Percentiles rank a stretch among this genome's conserved stretches.
Evolutionary conservation across 92 coral and sea anemone species (phyloP).

Genomic region (Zoanthus gigantus): DNA sequence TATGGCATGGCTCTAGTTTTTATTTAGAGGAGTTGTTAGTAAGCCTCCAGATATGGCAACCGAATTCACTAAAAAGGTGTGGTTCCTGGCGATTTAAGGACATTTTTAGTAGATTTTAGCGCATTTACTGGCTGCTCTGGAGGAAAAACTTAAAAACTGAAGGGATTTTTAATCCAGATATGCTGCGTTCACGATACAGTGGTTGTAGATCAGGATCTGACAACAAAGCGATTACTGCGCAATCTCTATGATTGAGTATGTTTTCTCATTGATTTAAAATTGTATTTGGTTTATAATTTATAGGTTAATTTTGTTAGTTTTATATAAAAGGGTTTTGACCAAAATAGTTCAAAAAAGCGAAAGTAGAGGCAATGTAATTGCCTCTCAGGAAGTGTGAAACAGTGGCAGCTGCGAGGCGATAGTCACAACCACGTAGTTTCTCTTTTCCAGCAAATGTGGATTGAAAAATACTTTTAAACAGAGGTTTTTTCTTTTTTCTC

Average conservation of each 20-base stretch:
- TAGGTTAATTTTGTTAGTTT: not conserved
- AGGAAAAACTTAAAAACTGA: not conserved
- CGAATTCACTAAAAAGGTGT: not conserved
- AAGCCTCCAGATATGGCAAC: no score
- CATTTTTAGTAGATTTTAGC: not conserved
- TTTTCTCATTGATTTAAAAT: not conserved
- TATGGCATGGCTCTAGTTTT: no score
- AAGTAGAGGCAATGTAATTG: constrained; percentile 10
- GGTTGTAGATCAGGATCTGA: not conserved
- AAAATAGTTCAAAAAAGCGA: not conserved
- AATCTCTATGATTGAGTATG: not conserved
- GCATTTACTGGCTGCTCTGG: not conserved
- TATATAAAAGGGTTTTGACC: not conserved
- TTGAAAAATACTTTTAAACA: constrained; percentile 14
- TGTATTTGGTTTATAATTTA: no score
- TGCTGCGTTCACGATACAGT: not conserved
- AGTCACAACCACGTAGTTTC: constrained; percentile 54
- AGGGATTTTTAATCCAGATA: not conserved
- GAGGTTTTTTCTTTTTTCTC: constrained; percentile 39
- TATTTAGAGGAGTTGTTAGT: no score
- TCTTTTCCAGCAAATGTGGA: constrained; percentile 58
- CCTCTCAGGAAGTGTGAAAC: constrained; percentile 60
- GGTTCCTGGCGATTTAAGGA: not conserved
- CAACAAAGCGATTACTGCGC: not conserved
- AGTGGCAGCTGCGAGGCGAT: constrained; percentile 50